Base-by-base conservation (phyloP, 2,797 vertebrate genomes). In the Adelosebastes latens region DNA sequence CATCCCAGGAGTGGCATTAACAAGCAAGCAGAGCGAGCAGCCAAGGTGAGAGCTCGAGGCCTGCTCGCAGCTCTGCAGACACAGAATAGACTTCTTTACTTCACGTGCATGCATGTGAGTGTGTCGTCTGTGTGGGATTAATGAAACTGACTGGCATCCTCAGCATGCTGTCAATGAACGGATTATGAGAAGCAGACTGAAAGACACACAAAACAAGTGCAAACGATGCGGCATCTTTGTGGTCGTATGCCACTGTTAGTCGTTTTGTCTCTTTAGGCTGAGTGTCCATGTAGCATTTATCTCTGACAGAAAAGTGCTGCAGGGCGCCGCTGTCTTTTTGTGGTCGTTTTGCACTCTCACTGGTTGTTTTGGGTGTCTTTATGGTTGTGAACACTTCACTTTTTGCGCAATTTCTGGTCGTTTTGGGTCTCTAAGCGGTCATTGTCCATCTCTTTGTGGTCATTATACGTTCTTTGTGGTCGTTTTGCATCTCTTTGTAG, bases 1-100 rank as follows among this genome's bases (percentile, higher is more conserved):
- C 63, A 14, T 90, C 90, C 90, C 89, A 73, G 42, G 83, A 89
- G 90, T 78, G 76, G 81, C 59, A 86, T 94, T 92, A 93, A 83
- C 85, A 71, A 85, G 87, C 79, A 56, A 78, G 87, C 65, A 61
- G 82, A 83, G 87, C 31, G 81, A 84, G 83, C 64, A 73, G 75
- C 60, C 74, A 59, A 85, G 83, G 83, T 80, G 72, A 87, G 83
- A 80, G 88, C 88, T 84, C 0, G 8, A 67, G 87, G 90, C 85
- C 82, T 8, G 55, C 82, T 83, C 7, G 4, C 32, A 78, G 87
- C 87, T 62, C 65, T 55, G 72, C 73, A 79, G 53, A 55, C 66
- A 52, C 39, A 65, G 10, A 49, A 52, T 7, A 76, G 34, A 39
- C 58, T 67, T 49, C 46, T 27, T 14, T 1, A 8, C 12, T 2